Percentiles rank a stretch among this genome's conserved stretches.
phyloP scores from a whole-genome alignment of 2,888 invertebrate species.

The Axea sp. region DNA sequence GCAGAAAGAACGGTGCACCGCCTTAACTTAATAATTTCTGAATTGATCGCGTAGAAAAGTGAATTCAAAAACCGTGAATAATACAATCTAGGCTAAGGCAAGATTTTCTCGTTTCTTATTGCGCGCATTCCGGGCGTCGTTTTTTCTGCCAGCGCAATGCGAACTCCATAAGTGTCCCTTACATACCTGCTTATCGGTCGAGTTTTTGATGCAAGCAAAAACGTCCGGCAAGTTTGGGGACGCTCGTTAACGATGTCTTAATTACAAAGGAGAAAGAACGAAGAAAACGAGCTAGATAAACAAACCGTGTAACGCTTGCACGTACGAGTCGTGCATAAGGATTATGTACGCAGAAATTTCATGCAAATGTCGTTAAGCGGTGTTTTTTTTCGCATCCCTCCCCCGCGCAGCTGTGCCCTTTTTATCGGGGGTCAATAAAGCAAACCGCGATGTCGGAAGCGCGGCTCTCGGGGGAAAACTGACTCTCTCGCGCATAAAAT shows the following conservation, averaged over 20 bases:
- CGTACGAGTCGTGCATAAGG: constrained; percentile 22
- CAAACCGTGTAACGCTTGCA: constrained; percentile 5
- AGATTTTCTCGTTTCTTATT: constrained; percentile 38
- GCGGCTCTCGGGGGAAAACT: constrained; percentile 51
- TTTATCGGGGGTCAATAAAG: constrained; percentile 62
- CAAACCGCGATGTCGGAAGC: constrained; percentile 57
- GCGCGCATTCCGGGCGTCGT: constrained; percentile 21
- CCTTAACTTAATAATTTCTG: constrained; percentile 27
- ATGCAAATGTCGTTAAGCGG: constrained; percentile 57
- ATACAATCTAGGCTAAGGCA: no score
- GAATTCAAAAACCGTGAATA: constrained; percentile 35
- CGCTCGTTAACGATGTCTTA: constrained; percentile 63
- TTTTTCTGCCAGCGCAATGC: constrained; percentile 61
- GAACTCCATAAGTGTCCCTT: constrained; percentile 45
- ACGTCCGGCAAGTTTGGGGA: constrained; percentile 55
- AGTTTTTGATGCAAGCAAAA: constrained; percentile 53
- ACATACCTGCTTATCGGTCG: constrained; percentile 49
- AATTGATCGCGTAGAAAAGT: constrained; percentile 33
- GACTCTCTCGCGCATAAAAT: constrained; percentile 71
- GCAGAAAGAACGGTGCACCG: background rate
- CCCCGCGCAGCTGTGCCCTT: constrained; percentile 41
- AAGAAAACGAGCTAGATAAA: constrained; percentile 7
- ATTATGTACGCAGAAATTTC: constrained; percentile 45
- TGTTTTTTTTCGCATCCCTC: constrained; percentile 35
- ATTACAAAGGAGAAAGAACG: constrained; percentile 46